phyloP scores from a whole-genome alignment of 2,113 vertebrate genomes.

The Lamprologus ornatipinnis region DNA sequence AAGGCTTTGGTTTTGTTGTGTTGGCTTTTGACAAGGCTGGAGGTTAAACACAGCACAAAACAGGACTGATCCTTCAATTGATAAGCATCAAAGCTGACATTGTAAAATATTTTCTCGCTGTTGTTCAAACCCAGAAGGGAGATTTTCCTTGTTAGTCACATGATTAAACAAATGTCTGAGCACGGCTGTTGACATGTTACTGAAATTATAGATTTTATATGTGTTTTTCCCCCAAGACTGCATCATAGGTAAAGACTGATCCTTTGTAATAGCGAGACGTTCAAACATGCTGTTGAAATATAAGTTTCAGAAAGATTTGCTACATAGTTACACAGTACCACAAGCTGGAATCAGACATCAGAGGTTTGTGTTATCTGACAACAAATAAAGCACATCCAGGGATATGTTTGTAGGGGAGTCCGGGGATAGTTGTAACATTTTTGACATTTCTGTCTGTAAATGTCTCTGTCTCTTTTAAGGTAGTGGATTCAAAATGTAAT shows the following conservation, averaged over 20 bases:
- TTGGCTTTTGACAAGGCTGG: conserved; percentile 7
- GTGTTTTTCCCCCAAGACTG: background rate
- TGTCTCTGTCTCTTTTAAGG: too few relatives aligned
- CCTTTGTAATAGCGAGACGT: background rate
- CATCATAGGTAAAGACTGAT: background rate
- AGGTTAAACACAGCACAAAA: conserved; percentile 37
- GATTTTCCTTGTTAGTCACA: background rate
- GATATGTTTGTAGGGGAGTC: background rate
- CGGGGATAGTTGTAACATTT: too few relatives aligned
- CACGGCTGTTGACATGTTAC: background rate
- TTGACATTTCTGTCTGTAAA: too few relatives aligned
- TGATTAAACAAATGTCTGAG: background rate
- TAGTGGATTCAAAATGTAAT: too few relatives aligned
- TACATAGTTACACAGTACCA: background rate
- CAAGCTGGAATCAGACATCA: background rate
- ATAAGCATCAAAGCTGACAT: background rate
- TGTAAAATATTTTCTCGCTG: background rate
- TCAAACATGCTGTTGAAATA: background rate
- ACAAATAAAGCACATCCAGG: background rate
- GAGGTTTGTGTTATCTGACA: background rate
- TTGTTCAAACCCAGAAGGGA: background rate
- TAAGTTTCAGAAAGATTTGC: background rate
- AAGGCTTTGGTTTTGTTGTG: background rate
- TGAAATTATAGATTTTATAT: background rate
- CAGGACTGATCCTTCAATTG: background rate